These are phyloP conservation scores for Orussus abietinus DNA, from an alignment of 1,140 invertebrate species.

Conservation along the genomic window DNA sequence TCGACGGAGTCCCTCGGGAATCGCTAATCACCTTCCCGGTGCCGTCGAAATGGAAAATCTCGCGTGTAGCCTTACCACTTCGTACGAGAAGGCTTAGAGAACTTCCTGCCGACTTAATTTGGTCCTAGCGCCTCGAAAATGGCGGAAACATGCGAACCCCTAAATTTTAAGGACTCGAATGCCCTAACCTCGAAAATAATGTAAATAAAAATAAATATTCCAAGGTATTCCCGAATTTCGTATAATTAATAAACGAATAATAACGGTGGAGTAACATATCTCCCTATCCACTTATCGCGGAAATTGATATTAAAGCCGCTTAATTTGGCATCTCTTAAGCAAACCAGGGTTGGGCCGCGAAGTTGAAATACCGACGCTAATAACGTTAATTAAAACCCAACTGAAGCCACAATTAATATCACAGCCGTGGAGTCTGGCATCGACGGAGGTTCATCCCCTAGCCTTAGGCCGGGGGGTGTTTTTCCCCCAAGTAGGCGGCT, in stretches of 20 bases:
- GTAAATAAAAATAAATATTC: too few species aligned
- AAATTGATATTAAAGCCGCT: slow-evolving; percentile 2
- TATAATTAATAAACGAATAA: too few species aligned
- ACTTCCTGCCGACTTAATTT: too few species aligned
- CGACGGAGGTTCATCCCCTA: neutral
- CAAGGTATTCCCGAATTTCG: too few species aligned
- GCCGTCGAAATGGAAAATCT: too few species aligned
- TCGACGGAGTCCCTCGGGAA: slow-evolving; percentile 20
- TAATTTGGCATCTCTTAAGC: neutral
- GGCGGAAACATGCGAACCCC: too few species aligned
- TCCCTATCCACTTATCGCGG: neutral
- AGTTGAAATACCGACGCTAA: slow-evolving; percentile 33
- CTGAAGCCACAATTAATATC: slow-evolving; percentile 50
- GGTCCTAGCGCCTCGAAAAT: too few species aligned
- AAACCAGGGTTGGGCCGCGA: neutral
- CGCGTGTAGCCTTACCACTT: too few species aligned
- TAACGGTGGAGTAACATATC: too few species aligned
- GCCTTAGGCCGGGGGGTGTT: neutral
- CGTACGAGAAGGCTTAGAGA: too few species aligned
- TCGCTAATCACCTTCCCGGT: slow-evolving; percentile 26
- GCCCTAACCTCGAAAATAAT: too few species aligned
- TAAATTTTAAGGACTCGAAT: too few species aligned
- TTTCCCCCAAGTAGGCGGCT: neutral
- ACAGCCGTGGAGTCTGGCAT: slow-evolving; percentile 14
- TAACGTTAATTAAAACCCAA: slow-evolving; percentile 51